These are phyloP conservation scores for Drosophila merina DNA, from an alignment of 2,888 invertebrate genomes.

Conservation along the genomic window DNA sequence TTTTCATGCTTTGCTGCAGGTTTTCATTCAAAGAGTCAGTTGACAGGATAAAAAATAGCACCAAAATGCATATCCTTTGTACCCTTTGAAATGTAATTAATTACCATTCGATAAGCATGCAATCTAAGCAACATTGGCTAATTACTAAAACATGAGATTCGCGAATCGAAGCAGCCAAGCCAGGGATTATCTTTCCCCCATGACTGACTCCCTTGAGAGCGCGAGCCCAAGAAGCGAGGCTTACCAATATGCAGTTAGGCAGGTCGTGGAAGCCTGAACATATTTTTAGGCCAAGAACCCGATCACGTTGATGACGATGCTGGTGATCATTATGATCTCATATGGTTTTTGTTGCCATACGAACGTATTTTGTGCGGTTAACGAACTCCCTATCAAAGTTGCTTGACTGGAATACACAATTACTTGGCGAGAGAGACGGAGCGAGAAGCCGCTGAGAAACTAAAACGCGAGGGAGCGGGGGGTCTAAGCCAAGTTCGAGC, in stretches of 20 bases:
- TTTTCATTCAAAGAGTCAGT: no score
- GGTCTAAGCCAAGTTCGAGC: slow-evolving; percentile 45
- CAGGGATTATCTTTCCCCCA: neutral
- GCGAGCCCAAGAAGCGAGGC: slow-evolving; percentile 3
- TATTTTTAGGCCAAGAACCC: slow-evolving; percentile 70
- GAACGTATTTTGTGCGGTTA: slow-evolving; percentile 74
- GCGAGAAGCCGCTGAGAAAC: slow-evolving; percentile 19
- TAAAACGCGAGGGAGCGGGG: slow-evolving; percentile 4
- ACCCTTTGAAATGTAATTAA: slow-evolving; percentile 26
- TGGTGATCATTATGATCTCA: slow-evolving; percentile 38
- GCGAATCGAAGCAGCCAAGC: neutral
- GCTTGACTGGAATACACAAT: slow-evolving; percentile 81
- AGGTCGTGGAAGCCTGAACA: slow-evolving; percentile 53
- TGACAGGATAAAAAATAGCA: no score
- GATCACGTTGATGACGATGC: slow-evolving; percentile 40
- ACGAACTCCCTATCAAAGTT: slow-evolving; percentile 82
- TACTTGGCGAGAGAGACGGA: slow-evolving; percentile 12
- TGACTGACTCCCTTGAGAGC: neutral
- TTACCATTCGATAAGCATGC: slow-evolving; percentile 21
- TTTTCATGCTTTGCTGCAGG: no score
- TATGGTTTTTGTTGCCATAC: slow-evolving; percentile 28
- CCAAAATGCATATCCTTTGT: no score
- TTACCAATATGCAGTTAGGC: slow-evolving; percentile 66
- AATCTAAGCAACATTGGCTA: slow-evolving; percentile 10
- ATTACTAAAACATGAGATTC: slow-evolving; percentile 20